Conservation (phyloP, 2,888 invertebrate genomes). For the Phlogophora meticulosa region DNA sequence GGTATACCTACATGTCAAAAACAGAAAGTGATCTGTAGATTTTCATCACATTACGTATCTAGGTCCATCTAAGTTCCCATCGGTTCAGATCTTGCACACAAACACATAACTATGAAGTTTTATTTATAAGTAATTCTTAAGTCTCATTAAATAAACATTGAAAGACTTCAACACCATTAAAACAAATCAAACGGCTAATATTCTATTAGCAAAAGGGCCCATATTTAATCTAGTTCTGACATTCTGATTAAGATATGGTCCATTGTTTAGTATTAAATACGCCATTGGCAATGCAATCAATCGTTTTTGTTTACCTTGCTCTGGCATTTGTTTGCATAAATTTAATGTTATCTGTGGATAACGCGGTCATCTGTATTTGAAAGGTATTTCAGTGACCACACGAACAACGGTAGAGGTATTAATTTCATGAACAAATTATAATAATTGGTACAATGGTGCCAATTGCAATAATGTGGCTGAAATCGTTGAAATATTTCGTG, state of each 20-base stretch:
- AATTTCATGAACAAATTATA: not conserved
- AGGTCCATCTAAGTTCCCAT: not conserved
- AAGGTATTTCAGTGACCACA: slow-evolving; percentile 52
- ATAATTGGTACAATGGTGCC: not conserved
- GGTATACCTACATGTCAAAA: too few species aligned
- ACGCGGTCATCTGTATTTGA: slow-evolving; percentile 42
- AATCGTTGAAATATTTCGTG: not conserved
- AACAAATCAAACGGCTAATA: slow-evolving; percentile 57
- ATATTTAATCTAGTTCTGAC: slow-evolving; percentile 62
- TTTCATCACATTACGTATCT: not conserved
- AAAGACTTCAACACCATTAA: slow-evolving; percentile 30
- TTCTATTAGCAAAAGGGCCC: slow-evolving; percentile 44
- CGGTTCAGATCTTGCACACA: not conserved
- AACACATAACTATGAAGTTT: not conserved
- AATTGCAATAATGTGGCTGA: not conserved
- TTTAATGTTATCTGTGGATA: slow-evolving; percentile 56
- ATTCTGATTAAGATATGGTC: slow-evolving; percentile 63
- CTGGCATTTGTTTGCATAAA: slow-evolving; percentile 67
- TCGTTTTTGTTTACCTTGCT: slow-evolving; percentile 61
- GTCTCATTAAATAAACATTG: slow-evolving; percentile 20
- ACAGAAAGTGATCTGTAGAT: too few species aligned
- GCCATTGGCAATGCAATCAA: slow-evolving; percentile 60
- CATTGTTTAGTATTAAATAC: slow-evolving; percentile 68
- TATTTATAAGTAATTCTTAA: slow-evolving; percentile 11
- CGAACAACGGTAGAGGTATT: slow-evolving; percentile 1